phyloP scores from a whole-genome alignment of 2,113 vertebrate species.

The Stegastes partitus region DNA sequence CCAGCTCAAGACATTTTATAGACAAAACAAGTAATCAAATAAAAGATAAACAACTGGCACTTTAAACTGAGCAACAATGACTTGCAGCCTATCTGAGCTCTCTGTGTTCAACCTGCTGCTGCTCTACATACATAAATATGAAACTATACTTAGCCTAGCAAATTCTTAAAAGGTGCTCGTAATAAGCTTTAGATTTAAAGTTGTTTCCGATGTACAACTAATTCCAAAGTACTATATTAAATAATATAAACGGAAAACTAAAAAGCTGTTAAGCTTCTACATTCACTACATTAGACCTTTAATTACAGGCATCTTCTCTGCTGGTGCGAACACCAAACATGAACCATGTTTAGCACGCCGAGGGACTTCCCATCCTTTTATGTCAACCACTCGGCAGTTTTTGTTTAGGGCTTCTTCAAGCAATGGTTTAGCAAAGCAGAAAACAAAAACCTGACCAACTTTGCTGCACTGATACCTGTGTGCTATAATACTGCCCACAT shows the following conservation, averaged over 20 bases:
- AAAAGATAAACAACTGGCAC: too few relatives aligned
- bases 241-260: slow-evolving; percentile 51
- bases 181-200: slow-evolving; percentile 32
- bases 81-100: not conserved
- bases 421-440: not conserved
- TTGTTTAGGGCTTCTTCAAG: slow-evolving; percentile 3
- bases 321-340: slow-evolving; percentile 30
- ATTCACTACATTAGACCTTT: slow-evolving; percentile 67
- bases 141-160: not conserved
- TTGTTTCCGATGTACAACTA: slow-evolving; percentile 21
- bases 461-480: not conserved
- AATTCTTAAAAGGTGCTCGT: slow-evolving; percentile 16
- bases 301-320: slow-evolving; percentile 58
- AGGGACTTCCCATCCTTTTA: slow-evolving; percentile 29
- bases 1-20: too few relatives aligned
- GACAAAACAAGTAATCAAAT: too few relatives aligned
- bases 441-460: not conserved
- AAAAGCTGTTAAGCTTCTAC: slow-evolving; percentile 60
- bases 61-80: not conserved
- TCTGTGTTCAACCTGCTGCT: not conserved
- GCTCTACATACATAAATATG: not conserved
- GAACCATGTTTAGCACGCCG: slow-evolving; percentile 22
- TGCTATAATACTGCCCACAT: not conserved
- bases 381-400: slow-evolving; percentile 3
- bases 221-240: slow-evolving; percentile 47